Conservation (phyloP, 2,888 invertebrate species). For the Pyrgus malvae region DNA sequence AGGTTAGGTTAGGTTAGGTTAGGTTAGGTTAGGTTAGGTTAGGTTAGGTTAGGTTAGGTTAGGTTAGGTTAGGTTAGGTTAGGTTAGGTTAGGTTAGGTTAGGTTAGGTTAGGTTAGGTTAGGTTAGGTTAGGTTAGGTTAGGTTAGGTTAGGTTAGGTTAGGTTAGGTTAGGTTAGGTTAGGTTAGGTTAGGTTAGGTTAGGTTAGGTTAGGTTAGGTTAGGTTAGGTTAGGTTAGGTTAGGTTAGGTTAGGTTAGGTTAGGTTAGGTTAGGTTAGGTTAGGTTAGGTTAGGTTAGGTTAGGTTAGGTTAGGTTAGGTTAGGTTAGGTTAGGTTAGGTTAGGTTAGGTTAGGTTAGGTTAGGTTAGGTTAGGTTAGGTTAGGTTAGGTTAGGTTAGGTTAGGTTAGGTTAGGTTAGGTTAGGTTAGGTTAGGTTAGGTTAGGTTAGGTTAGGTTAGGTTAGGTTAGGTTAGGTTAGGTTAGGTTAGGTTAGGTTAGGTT, state of each 20-base stretch:
- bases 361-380: slow-evolving; percentile 33
- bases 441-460: slow-evolving; percentile 31
- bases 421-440: slow-evolving; percentile 32
- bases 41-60: slow-evolving; percentile 17
- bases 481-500: slow-evolving; percentile 32
- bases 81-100: slow-evolving; percentile 25
- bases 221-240: slow-evolving; percentile 27
- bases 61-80: slow-evolving; percentile 31
- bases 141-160: slow-evolving; percentile 32
- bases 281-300: slow-evolving; percentile 31
- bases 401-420: slow-evolving; percentile 34
- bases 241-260: slow-evolving; percentile 30
- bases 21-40: slow-evolving; percentile 32
- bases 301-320: slow-evolving; percentile 32
- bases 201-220: slow-evolving; percentile 33
- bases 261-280: slow-evolving; percentile 33
- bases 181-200: slow-evolving; percentile 29
- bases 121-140: slow-evolving; percentile 13
- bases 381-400: slow-evolving; percentile 34
- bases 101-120: slow-evolving; percentile 30
- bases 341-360: slow-evolving; percentile 34
- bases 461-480: slow-evolving; percentile 30
- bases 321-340: slow-evolving; percentile 32
- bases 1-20: slow-evolving; percentile 32
- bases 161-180: slow-evolving; percentile 28